phyloP scores from a whole-genome alignment of 2,888 invertebrate species.

The Atrina japonica region DNA sequence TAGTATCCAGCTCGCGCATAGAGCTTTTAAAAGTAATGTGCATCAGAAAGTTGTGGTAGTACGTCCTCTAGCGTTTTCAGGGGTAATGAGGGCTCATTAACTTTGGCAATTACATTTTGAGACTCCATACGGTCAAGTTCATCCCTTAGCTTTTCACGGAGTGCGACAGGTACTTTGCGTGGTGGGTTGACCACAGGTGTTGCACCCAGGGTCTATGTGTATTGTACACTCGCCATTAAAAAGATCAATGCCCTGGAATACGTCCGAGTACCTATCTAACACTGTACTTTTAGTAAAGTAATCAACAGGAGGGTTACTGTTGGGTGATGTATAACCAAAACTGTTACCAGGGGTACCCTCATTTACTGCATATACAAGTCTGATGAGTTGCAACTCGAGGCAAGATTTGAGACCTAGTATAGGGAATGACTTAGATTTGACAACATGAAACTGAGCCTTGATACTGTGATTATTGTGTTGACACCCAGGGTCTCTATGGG shows the following conservation, averaged over 20 bases:
- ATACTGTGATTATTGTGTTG: neutral
- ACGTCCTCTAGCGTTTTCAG: too few species aligned
- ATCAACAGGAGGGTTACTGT: too few species aligned
- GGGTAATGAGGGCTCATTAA: neutral
- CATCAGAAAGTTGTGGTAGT: neutral
- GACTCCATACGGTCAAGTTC: slow-evolving; percentile 11
- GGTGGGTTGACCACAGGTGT: neutral
- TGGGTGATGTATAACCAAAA: too few species aligned
- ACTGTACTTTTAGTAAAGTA: too few species aligned
- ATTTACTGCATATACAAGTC: neutral
- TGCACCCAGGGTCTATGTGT: neutral
- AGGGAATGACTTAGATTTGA: neutral
- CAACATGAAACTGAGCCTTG: neutral
- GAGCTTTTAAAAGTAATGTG: neutral
- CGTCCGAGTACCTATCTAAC: neutral
- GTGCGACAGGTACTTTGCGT: slow-evolving; percentile 11
- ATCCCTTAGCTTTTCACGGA: neutral
- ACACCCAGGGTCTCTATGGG: too few species aligned
- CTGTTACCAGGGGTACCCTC: too few species aligned
- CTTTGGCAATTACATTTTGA: slow-evolving; percentile 3
- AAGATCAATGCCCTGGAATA: slow-evolving; percentile 15
- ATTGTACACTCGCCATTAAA: neutral
- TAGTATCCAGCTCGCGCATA: neutral
- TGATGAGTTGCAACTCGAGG: neutral
- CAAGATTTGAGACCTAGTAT: neutral